Evolutionary conservation across 2,797 vertebrate species (phyloP).

Genomic region (Acanthurus leucopareius): DNA sequence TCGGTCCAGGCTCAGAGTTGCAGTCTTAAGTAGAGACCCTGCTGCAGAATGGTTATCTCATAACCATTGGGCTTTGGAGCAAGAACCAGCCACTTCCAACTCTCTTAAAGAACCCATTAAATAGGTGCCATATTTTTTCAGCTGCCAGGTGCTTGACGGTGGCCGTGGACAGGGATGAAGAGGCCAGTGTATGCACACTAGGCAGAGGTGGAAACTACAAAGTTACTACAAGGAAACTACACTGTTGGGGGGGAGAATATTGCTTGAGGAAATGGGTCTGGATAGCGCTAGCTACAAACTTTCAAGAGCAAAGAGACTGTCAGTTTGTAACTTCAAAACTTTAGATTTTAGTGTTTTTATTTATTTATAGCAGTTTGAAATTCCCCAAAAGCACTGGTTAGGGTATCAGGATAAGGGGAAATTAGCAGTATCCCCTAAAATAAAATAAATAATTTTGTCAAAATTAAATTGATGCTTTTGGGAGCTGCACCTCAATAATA

Average conservation of each 20-base stretch:
- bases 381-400: background rate
- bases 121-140: constrained; percentile 75
- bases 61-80: constrained; percentile 54
- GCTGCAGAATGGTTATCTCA: constrained; percentile 58
- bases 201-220: constrained; percentile 56
- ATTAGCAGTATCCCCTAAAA: background rate
- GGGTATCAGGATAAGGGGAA: background rate
- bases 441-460: background rate
- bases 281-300: constrained; percentile 11
- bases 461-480: background rate
- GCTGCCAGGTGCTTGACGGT: constrained; percentile 69
- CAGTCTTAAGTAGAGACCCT: constrained; percentile 43
- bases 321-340: background rate
- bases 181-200: constrained; percentile 60
- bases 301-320: constrained; percentile 5
- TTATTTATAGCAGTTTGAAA: background rate
- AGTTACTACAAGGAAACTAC: constrained; percentile 53
- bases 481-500: constrained; percentile 6
- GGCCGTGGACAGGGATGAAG: constrained; percentile 52
- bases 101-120: constrained; percentile 79
- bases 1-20: constrained; percentile 17
- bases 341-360: background rate
- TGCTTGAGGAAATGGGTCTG: constrained; percentile 32
- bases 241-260: constrained; percentile 3
- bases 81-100: constrained; percentile 69